These are phyloP conservation scores for Salvelinus namaycush DNA, from an alignment of 2,113 vertebrate species.

Conservation along the genomic window DNA sequence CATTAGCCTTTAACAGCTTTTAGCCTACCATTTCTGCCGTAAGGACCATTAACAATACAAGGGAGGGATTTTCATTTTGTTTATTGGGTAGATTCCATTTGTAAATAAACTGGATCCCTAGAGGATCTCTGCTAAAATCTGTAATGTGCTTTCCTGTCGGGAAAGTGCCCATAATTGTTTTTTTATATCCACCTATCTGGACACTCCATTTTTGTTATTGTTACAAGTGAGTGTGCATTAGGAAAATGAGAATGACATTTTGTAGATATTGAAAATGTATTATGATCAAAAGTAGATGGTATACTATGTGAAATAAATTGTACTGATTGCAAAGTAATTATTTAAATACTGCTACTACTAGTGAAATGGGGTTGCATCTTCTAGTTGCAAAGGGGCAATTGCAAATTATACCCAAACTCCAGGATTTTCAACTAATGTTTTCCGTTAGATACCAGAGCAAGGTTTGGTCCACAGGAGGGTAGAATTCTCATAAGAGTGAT, in stretches of 20 bases:
- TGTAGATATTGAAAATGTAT: not conserved
- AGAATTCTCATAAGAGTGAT: too few species aligned
- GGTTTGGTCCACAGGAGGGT: too few species aligned
- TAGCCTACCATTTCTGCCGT: not conserved
- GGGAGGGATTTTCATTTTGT: not conserved
- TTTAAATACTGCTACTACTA: too few species aligned
- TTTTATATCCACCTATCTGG: not conserved
- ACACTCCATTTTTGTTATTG: not conserved
- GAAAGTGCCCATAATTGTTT: constrained; percentile 6
- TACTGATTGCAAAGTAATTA: too few species aligned
- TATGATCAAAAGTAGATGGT: not conserved
- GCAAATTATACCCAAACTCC: too few species aligned
- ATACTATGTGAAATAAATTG: too few species aligned
- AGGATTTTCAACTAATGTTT: too few species aligned
- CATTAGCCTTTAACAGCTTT: too few species aligned
- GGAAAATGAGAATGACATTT: not conserved
- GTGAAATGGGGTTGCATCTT: too few species aligned
- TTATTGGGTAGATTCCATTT: constrained; percentile 27
- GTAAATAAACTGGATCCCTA: constrained; percentile 17
- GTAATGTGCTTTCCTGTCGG: constrained; percentile 22
- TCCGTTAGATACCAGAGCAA: too few species aligned
- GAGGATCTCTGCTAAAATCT: constrained; percentile 22
- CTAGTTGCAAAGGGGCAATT: too few species aligned
- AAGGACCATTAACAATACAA: constrained; percentile 44
- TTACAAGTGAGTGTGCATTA: not conserved